Conservation (phyloP, 2,113 vertebrate species). For the Daubentonia madagascariensis region DNA sequence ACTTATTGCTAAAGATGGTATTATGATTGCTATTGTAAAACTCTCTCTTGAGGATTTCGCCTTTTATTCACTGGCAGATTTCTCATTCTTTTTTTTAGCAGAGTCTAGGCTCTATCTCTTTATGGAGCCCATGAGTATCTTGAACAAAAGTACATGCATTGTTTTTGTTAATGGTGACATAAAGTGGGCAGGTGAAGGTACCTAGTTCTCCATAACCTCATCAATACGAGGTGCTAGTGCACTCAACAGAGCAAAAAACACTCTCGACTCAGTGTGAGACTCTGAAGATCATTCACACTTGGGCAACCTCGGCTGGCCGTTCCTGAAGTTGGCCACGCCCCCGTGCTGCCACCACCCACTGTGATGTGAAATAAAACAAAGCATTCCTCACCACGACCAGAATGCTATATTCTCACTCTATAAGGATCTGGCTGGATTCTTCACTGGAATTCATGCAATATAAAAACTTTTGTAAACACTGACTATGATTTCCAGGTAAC, state of each 20-base stretch:
- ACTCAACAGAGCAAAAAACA: not conserved
- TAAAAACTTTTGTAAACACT: not conserved
- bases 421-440: not conserved
- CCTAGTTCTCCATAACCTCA: not conserved
- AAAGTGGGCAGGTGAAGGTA: not conserved
- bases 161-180: not conserved
- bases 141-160: not conserved
- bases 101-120: not conserved
- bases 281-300: not conserved
- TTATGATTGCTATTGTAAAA: not conserved
- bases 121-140: not conserved
- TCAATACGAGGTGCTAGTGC: not conserved
- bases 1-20: not conserved
- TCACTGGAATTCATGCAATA: not conserved
- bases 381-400: not conserved
- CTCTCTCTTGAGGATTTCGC: not conserved
- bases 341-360: accelerated
- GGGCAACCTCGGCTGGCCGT: not conserved
- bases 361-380: not conserved
- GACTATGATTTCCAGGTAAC: conserved; percentile 3
- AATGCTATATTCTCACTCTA: not conserved
- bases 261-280: not conserved
- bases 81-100: not conserved
- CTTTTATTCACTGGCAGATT: not conserved
- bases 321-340: not conserved